Conservation (phyloP, 2,797 vertebrate species). For the Gambusia yucatana region DNA sequence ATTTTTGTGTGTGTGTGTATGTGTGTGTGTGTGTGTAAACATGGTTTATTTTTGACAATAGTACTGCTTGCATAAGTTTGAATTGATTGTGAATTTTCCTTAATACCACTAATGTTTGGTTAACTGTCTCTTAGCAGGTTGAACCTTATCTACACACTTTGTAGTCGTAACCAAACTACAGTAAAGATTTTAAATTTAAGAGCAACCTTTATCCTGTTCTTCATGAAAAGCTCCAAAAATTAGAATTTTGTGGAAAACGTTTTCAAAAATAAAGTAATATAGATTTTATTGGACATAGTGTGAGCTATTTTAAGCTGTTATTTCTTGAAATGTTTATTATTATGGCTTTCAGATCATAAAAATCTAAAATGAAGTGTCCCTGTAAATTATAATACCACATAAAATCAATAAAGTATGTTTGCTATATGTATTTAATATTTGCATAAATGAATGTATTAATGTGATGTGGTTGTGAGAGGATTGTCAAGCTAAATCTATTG, state of each 20-base stretch:
- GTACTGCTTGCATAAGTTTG: not conserved
- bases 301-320: not conserved
- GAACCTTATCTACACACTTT: not conserved
- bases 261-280: not conserved
- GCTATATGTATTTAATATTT: not conserved
- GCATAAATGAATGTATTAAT: not conserved
- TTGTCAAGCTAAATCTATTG: too few relatives aligned
- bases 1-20: not conserved
- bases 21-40: not conserved
- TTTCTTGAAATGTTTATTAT: not conserved
- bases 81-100: not conserved
- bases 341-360: not conserved
- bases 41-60: not conserved
- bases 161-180: not conserved
- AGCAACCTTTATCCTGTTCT: not conserved
- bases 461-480: not conserved
- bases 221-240: not conserved
- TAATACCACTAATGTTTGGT: not conserved
- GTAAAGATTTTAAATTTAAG: not conserved
- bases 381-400: not conserved
- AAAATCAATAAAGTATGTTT: not conserved
- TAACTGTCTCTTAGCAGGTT: not conserved
- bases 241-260: not conserved
- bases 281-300: not conserved
- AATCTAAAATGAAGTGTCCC: not conserved